These are phyloP conservation scores for Scolanthus callimorphus DNA, from an alignment of 92 coral and sea anemone species.

Conservation along the genomic window DNA sequence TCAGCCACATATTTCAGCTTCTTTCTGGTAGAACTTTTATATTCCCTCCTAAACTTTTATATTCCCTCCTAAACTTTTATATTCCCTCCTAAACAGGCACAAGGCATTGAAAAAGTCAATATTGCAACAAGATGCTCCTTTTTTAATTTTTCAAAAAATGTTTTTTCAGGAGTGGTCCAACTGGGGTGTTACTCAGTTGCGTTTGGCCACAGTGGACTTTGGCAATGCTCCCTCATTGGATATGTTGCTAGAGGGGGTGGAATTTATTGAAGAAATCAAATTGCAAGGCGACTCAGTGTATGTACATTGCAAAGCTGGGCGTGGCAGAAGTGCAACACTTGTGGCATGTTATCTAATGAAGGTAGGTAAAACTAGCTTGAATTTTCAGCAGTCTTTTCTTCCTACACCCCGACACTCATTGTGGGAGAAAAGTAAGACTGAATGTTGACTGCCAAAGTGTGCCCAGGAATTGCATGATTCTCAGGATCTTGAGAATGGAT, in stretches of 20 bases:
- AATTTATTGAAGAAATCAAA: slow-evolving; percentile 69
- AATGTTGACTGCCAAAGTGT: background rate
- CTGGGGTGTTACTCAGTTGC: slow-evolving; percentile 78
- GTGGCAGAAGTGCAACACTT: slow-evolving; percentile 91
- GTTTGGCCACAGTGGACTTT: slow-evolving; percentile 85
- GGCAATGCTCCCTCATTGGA: slow-evolving; percentile 86
- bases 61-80: no score
- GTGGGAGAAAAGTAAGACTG: background rate
- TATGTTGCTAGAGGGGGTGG: slow-evolving; percentile 72
- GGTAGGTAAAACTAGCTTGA: no score
- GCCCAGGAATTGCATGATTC: background rate
- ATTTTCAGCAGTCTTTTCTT: no score
- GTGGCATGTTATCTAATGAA: slow-evolving; percentile 94
- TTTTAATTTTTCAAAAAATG: no score
- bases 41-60: no score
- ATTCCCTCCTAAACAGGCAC: no score
- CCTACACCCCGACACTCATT: no score
- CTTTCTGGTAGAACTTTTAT: no score
- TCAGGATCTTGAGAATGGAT: background rate
- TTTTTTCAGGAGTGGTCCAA: slow-evolving; percentile 72
- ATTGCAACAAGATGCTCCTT: no score
- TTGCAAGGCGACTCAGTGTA: slow-evolving; percentile 55
- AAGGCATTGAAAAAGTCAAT: no score
- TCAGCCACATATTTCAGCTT: no score
- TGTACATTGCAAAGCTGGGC: slow-evolving; percentile 98